Percentiles rank a stretch among this genome's conserved stretches.
These are phyloP conservation scores for Epizoanthus rinbou DNA, from an alignment of 92 coral and sea anemone species.

Conservation along the genomic window DNA sequence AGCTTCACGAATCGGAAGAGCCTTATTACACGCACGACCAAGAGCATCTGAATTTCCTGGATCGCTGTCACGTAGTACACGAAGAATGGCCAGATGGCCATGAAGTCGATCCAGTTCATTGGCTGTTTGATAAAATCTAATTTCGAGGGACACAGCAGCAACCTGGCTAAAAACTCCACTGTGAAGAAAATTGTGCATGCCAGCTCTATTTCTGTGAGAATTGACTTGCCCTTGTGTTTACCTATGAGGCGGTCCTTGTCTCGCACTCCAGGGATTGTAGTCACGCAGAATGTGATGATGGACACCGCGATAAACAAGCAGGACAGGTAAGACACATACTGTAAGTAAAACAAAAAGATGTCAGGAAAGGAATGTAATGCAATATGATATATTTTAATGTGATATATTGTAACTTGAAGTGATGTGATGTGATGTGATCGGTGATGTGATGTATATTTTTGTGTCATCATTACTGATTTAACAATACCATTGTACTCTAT, in stretches of 20 bases:
- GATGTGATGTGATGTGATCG: too few relatives aligned
- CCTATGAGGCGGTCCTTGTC: slow-evolving; percentile 45
- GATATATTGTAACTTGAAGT: too few relatives aligned
- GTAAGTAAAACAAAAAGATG: neutral
- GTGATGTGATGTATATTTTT: too few relatives aligned
- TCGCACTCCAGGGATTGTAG: slow-evolving; percentile 82
- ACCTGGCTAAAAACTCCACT: slow-evolving; percentile 76
- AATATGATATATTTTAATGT: too few relatives aligned
- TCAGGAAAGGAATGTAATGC: neutral
- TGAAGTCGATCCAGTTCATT: slow-evolving; percentile 97
- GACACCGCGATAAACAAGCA: slow-evolving; percentile 92
- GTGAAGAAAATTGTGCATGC: slow-evolving; percentile 91
- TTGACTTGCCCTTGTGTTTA: slow-evolving; percentile 39
- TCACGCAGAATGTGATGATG: slow-evolving; percentile 87
- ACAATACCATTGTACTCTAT: too few relatives aligned
- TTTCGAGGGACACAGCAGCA: slow-evolving; percentile 80
- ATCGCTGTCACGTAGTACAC: slow-evolving; percentile 51
- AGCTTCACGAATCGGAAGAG: slow-evolving; percentile 88
- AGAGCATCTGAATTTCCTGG: slow-evolving; percentile 62
- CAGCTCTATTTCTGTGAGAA: slow-evolving; percentile 64
- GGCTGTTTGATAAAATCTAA: slow-evolving; percentile 67
- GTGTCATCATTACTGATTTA: too few relatives aligned
- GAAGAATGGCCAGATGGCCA: slow-evolving; percentile 86
- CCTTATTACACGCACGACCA: slow-evolving; percentile 84
- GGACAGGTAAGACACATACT: slow-evolving; percentile 88